Conservation (phyloP, 2,888 invertebrate species). For the Amiota mariae region DNA sequence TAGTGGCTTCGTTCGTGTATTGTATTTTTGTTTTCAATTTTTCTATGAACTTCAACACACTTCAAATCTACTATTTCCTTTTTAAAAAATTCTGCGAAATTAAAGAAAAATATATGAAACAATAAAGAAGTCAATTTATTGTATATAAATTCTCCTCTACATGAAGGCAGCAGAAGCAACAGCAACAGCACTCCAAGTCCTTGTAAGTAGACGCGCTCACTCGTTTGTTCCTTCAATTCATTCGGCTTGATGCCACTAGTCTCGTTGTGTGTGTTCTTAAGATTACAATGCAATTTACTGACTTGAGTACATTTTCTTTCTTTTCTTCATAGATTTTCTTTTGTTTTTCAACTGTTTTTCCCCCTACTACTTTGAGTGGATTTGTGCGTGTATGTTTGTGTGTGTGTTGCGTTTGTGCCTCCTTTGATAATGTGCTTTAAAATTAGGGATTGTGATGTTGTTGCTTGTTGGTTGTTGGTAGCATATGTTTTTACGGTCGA, state of each 20-base stretch:
- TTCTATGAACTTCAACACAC: constrained; percentile 1
- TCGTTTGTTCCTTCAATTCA: neutral
- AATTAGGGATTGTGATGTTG: constrained; percentile 53
- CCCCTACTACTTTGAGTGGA: too few relatives aligned
- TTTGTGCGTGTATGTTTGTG: neutral
- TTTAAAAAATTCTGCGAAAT: constrained; percentile 59
- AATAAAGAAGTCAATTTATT: constrained; percentile 66
- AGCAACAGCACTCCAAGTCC: neutral
- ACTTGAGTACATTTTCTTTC: constrained; percentile 38
- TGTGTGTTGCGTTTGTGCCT: neutral
- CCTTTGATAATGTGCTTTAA: constrained; percentile 52
- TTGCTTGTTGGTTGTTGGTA: constrained; percentile 42
- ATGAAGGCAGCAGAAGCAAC: neutral
- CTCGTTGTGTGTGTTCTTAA: constrained; percentile 16
- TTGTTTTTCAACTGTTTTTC: constrained; percentile 1
- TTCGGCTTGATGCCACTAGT: neutral
- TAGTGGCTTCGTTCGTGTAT: neutral
- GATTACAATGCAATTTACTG: constrained; percentile 59
- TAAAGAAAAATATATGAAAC: constrained; percentile 50
- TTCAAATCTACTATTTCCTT: neutral
- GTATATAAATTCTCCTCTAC: constrained; percentile 59
- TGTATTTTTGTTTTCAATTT: constrained; percentile 1
- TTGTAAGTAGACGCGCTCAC: constrained; percentile 12
- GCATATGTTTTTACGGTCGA: constrained; percentile 60
- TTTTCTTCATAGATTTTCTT: neutral